A percentile compares a stretch with the other conserved stretches of the same genome.
Conservation (phyloP, 2,113 vertebrate genomes). For the Tachysurus fulvidraco region DNA sequence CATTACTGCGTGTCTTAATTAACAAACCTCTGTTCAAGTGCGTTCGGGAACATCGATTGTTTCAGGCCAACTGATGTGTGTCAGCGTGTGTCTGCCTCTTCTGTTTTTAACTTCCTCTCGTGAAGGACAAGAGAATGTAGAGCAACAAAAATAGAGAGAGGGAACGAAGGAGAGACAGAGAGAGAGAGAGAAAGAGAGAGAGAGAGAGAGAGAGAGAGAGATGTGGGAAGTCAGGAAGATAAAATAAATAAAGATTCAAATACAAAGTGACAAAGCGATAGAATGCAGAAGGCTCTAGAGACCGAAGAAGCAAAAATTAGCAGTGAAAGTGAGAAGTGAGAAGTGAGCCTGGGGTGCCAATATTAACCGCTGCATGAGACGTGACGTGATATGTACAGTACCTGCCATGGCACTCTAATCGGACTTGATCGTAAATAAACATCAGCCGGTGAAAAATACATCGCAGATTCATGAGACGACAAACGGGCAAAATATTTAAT, state of each 20-base stretch:
- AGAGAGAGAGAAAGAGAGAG: neutral
- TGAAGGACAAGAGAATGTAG: conserved; percentile 8
- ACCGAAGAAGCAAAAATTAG: neutral
- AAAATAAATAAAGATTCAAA: neutral
- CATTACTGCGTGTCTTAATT: neutral
- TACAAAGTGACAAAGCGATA: neutral
- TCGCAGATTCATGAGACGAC: neutral
- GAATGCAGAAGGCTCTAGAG: neutral
- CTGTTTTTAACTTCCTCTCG: conserved; percentile 5
- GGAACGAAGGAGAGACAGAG: neutral
- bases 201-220: neutral
- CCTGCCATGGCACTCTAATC: neutral
- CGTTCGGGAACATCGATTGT: neutral
- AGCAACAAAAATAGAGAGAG: neutral
- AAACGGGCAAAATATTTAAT: neutral
- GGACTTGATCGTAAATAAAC: neutral
- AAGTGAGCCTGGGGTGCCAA: neutral
- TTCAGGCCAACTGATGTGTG: neutral
- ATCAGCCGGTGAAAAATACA: neutral
- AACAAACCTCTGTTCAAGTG: neutral
- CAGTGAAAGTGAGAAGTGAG: neutral
- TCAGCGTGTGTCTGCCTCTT: neutral
- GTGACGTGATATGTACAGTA: neutral
- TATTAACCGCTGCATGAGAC: neutral
- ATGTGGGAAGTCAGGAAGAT: conserved; percentile 23